These are phyloP conservation scores for Sebastes hubbsi DNA, from an alignment of 2,797 vertebrate species.

Conservation along the genomic window DNA sequence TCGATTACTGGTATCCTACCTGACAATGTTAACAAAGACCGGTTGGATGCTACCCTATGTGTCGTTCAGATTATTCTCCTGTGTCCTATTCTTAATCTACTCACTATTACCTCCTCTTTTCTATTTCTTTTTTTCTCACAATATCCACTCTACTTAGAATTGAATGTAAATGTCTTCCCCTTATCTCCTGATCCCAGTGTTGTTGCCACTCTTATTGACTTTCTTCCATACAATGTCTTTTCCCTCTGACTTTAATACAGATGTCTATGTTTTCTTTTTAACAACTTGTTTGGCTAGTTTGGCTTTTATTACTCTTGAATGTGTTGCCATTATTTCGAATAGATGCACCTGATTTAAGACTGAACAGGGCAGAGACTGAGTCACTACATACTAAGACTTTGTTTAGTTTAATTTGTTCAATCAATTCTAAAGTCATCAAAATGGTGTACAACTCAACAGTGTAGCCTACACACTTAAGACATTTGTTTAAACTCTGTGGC, in stretches of 20 bases:
- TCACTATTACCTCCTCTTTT: not conserved
- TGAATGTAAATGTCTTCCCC: not conserved
- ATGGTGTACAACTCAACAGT: not conserved
- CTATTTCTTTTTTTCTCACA: not conserved
- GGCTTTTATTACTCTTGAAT: not conserved
- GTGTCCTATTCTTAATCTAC: not conserved
- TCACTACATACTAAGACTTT: not conserved
- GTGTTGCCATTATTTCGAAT: not conserved
- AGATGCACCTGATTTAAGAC: not conserved
- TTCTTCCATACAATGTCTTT: not conserved
- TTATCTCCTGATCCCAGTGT: not conserved
- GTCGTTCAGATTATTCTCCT: not conserved
- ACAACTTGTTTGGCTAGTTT: not conserved
- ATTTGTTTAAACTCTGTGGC: not conserved
- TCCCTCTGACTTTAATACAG: not conserved
- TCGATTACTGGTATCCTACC: not conserved
- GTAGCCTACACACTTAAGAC: not conserved
- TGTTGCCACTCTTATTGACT: not conserved
- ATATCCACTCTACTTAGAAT: not conserved
- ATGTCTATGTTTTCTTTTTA: not conserved
- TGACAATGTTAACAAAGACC: not conserved
- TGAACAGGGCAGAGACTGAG: not conserved
- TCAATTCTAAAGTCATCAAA: not conserved
- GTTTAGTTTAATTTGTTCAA: not conserved
- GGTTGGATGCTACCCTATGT: not conserved